Percentiles rank a stretch among this genome's conserved stretches.
Conservation (phyloP, 2,113 vertebrate species). For the Chamaea fasciata region DNA sequence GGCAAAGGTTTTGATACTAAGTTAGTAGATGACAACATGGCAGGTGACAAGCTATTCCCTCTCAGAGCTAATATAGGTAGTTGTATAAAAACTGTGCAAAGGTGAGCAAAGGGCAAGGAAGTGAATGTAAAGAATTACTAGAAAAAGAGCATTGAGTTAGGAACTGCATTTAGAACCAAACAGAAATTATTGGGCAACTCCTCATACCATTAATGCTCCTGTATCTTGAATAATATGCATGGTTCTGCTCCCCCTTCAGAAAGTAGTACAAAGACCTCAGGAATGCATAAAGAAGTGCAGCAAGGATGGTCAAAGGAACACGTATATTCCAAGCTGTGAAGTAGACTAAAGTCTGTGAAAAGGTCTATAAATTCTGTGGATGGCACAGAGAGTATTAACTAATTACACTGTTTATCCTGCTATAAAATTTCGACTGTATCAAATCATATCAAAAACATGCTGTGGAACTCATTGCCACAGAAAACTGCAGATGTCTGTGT, state of each 20-base stretch:
- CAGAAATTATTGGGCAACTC: background rate
- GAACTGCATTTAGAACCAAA: background rate
- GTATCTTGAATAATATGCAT: background rate
- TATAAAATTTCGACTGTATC: background rate
- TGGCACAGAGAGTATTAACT: background rate
- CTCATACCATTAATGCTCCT: background rate
- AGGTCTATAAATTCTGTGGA: background rate
- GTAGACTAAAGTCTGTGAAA: background rate
- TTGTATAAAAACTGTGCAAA: background rate
- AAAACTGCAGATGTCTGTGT: background rate
- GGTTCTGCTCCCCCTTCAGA: background rate
- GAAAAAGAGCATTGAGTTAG: background rate
- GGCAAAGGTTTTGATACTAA: background rate
- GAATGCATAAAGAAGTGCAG: background rate
- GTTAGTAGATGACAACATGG: background rate
- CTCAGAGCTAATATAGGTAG: background rate
- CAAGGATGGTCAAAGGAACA: background rate
- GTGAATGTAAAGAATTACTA: background rate
- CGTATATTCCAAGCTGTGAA: background rate
- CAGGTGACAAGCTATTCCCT: background rate
- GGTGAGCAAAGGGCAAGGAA: background rate
- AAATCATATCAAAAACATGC: background rate
- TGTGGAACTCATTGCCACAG: background rate
- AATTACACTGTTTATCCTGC: background rate
- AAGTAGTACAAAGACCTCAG: background rate